Conservation (phyloP, 2,113 vertebrate species). For the Antigone vipio region DNA sequence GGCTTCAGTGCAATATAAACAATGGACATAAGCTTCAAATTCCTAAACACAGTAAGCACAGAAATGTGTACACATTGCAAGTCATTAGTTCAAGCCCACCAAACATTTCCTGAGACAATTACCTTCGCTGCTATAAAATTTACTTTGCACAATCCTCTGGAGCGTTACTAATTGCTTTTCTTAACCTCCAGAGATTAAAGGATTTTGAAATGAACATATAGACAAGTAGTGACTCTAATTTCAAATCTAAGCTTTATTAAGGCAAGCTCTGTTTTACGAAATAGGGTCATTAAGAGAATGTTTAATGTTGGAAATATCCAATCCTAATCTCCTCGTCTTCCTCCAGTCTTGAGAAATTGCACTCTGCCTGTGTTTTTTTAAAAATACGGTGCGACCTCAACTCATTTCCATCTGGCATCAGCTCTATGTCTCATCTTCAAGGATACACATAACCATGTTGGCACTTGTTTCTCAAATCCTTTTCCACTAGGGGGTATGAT, state of each 20-base stretch:
- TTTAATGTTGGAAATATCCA: constrained; percentile 34
- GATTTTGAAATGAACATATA: constrained; percentile 64
- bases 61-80: constrained; percentile 18
- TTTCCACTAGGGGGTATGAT: constrained; percentile 67
- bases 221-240: constrained; percentile 49
- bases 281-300: constrained; percentile 3
- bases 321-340: not conserved
- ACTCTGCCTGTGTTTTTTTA: not conserved
- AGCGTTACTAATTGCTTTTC: constrained; percentile 61
- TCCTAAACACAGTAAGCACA: not conserved
- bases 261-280: constrained; percentile 2
- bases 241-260: constrained; percentile 55
- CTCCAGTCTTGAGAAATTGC: not conserved
- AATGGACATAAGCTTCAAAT: not conserved
- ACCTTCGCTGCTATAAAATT: constrained; percentile 60
- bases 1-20: not conserved
- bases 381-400: not conserved
- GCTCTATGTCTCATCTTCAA: not conserved
- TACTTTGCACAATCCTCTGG: constrained; percentile 53
- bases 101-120: constrained; percentile 67
- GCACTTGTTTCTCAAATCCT: constrained; percentile 51
- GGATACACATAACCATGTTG: not conserved
- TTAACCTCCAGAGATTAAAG: constrained; percentile 67
- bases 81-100: constrained; percentile 57
- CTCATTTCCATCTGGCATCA: constrained; percentile 25